Conservation (phyloP, 2,113 vertebrate genomes). For the Chaenogobius annularis region DNA sequence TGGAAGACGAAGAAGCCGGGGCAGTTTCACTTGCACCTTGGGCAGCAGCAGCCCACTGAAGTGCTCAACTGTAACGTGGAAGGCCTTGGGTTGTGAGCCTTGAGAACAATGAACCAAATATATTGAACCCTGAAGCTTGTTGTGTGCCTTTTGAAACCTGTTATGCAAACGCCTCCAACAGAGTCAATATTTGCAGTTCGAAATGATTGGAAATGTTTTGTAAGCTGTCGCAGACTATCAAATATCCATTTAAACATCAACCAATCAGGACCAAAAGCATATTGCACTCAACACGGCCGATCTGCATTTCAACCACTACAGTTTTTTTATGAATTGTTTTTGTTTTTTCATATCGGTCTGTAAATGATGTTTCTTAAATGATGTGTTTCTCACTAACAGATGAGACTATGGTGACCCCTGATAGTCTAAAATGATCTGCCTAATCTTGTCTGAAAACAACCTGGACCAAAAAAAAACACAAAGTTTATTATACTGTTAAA, state of each 20-base stretch:
- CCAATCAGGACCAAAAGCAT: constrained; percentile 19
- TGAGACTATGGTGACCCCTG: too few relatives aligned
- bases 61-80: constrained; percentile 80
- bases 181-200: not conserved
- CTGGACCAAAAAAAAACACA: too few relatives aligned
- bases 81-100: constrained; percentile 60
- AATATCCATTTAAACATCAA: not conserved
- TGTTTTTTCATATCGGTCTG: too few relatives aligned
- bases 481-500: too few relatives aligned
- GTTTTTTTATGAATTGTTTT: too few relatives aligned
- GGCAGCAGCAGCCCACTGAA: constrained; percentile 79
- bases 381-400: too few relatives aligned
- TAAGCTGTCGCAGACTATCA: not conserved
- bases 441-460: too few relatives aligned
- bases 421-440: too few relatives aligned
- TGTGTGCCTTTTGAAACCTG: constrained; percentile 57
- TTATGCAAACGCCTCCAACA: constrained; percentile 37
- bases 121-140: not conserved
- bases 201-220: not conserved
- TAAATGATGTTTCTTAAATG: too few relatives aligned
- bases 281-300: constrained; percentile 32
- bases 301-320: not conserved
- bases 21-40: constrained; percentile 85
- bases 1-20: constrained; percentile 87
- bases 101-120: constrained; percentile 4